phyloP scores from a whole-genome alignment of 2,888 invertebrate species.

The Cecidostiba fungosa region DNA sequence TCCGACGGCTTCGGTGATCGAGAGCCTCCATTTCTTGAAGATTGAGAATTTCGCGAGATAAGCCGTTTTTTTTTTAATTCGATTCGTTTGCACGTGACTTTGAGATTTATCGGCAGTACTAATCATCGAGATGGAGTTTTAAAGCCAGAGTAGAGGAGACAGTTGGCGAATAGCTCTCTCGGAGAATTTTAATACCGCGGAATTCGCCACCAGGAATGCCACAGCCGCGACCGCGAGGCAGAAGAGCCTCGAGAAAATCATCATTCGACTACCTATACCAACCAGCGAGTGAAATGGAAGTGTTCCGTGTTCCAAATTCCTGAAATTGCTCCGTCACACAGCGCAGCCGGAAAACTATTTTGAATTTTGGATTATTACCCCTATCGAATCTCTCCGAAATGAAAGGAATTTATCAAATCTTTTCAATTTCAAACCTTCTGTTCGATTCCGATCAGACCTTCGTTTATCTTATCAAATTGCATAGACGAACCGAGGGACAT shows the following conservation, averaged over 20 bases:
- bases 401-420: neutral
- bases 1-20: neutral
- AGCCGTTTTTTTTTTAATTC: neutral
- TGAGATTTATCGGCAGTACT: neutral
- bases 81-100: neutral
- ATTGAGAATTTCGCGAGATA: neutral
- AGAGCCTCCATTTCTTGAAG: neutral
- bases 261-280: conserved; percentile 6
- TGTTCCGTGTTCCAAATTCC: neutral
- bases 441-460: too few species aligned
- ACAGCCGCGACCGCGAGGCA: neutral
- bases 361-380: neutral
- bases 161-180: neutral
- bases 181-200: conserved; percentile 12
- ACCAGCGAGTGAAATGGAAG: neutral
- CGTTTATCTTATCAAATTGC: neutral
- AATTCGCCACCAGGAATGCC: neutral
- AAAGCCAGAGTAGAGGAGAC: neutral
- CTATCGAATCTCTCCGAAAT: neutral
- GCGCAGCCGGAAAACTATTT: neutral
- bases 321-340: neutral
- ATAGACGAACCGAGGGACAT: neutral
- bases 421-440: neutral
- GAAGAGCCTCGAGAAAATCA: neutral
- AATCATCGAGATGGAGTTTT: neutral